phyloP scores from a whole-genome alignment of 2,113 vertebrate species.

The Rutilus rutilus region DNA sequence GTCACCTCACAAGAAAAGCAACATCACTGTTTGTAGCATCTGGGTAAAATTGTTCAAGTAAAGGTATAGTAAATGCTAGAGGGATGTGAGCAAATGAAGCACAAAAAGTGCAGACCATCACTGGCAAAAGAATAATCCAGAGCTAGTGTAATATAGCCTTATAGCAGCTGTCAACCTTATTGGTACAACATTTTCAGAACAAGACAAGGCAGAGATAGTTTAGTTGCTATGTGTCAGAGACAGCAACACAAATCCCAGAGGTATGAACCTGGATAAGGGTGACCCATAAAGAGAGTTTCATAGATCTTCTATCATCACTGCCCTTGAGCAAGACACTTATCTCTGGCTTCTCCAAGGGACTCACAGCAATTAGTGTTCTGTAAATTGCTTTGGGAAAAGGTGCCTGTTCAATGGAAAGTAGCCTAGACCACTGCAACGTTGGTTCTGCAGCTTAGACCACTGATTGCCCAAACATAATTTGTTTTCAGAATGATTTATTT shows the following conservation, averaged over 20 bases:
- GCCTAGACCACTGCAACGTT: not conserved
- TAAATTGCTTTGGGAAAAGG: slow-evolving; percentile 41
- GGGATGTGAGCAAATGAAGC: not conserved
- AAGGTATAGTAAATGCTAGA: not conserved
- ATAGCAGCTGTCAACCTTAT: not conserved
- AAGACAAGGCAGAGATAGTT: not conserved
- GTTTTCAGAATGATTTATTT: slow-evolving; percentile 2
- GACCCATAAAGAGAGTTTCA: slow-evolving; percentile 25
- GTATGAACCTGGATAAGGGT: slow-evolving; percentile 33
- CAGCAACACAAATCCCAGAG: slow-evolving; percentile 2
- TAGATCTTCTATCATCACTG: slow-evolving; percentile 29
- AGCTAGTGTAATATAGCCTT: not conserved
- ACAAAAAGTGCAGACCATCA: not conserved
- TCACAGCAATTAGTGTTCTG: slow-evolving; percentile 30
- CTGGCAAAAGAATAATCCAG: not conserved
- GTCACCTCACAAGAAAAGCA: not conserved
- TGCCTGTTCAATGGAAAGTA: not conserved
- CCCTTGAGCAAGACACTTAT: slow-evolving; percentile 33
- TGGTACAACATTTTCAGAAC: slow-evolving; percentile 4
- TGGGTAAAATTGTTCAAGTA: not conserved
- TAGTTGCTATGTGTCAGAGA: not conserved
- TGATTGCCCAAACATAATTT: not conserved
- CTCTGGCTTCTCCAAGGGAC: slow-evolving; percentile 2
- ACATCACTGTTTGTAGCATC: not conserved
- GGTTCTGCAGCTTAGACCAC: not conserved